phyloP scores from a whole-genome alignment of 2,797 vertebrate species.

The Geotria australis region DNA sequence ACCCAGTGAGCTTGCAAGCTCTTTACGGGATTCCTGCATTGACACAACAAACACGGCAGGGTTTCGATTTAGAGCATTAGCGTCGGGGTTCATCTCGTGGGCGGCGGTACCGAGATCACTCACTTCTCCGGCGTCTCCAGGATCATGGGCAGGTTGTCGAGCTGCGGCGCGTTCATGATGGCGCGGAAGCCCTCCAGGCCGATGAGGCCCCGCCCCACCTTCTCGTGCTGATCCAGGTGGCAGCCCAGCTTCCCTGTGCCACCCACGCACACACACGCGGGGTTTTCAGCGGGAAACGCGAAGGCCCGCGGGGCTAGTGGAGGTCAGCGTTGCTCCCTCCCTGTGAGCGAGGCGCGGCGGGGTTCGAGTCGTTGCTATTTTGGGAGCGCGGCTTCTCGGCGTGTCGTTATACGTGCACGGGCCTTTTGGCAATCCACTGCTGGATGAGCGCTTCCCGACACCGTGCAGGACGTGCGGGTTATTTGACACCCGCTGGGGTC shows the following conservation, averaged over 20 bases:
- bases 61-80: too few species aligned
- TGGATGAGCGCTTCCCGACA: too few species aligned
- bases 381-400: neutral
- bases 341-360: neutral
- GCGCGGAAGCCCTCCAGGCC: slow-evolving; percentile 22
- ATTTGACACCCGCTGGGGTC: too few species aligned
- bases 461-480: too few species aligned
- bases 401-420: neutral
- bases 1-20: too few species aligned
- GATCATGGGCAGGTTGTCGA: slow-evolving; percentile 25
- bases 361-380: neutral
- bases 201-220: slow-evolving; percentile 25
- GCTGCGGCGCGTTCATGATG: slow-evolving; percentile 23
- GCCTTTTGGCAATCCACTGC: too few species aligned
- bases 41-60: too few species aligned
- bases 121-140: slow-evolving; percentile 31
- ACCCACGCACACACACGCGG: too few species aligned
- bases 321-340: neutral
- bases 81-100: too few species aligned
- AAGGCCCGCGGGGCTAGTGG: neutral
- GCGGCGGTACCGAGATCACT: slow-evolving; percentile 1
- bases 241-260: slow-evolving; percentile 20
- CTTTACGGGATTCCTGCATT: too few species aligned
- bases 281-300: neutral
- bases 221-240: slow-evolving; percentile 29